These are phyloP conservation scores for Eriocheir sinensis DNA, from an alignment of 1,140 invertebrate species.

Conservation along the genomic window DNA sequence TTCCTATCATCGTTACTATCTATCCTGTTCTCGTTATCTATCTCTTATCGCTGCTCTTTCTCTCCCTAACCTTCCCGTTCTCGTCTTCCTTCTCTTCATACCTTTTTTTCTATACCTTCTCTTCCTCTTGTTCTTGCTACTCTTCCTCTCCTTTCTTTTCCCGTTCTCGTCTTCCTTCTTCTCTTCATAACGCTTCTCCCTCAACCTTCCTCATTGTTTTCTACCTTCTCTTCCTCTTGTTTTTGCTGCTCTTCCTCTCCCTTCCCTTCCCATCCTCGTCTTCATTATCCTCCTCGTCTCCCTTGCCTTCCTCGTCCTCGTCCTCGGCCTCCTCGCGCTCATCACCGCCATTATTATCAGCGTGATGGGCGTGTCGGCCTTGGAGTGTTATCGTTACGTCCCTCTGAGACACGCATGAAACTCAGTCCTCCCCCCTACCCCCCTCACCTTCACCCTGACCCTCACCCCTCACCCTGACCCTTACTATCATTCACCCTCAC, in stretches of 20 bases:
- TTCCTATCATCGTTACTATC: not conserved
- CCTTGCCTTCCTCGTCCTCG: not conserved
- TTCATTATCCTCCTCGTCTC: not conserved
- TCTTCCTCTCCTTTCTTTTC: too few species aligned
- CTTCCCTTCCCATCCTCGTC: not conserved
- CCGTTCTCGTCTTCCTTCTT: too few species aligned
- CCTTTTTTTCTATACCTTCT: not conserved
- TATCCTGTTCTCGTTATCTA: not conserved
- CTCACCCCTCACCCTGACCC: not conserved
- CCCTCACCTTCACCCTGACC: not conserved
- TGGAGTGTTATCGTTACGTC: slow-evolving; percentile 46
- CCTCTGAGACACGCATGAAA: not conserved
- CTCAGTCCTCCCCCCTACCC: not conserved
- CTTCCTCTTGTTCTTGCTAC: not conserved
- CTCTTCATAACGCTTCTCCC: not conserved
- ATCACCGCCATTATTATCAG: slow-evolving; percentile 50
- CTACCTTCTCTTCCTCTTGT: not conserved
- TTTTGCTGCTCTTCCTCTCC: not conserved
- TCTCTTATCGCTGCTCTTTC: too few species aligned
- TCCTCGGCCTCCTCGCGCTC: not conserved
- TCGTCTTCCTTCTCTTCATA: not conserved
- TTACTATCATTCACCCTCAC: not conserved
- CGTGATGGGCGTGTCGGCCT: slow-evolving; percentile 43
- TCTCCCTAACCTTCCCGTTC: not conserved
- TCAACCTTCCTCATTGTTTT: not conserved